Evolutionary conservation across 2,113 vertebrate species (phyloP).

Genomic region (Sorex fumeus): DNA sequence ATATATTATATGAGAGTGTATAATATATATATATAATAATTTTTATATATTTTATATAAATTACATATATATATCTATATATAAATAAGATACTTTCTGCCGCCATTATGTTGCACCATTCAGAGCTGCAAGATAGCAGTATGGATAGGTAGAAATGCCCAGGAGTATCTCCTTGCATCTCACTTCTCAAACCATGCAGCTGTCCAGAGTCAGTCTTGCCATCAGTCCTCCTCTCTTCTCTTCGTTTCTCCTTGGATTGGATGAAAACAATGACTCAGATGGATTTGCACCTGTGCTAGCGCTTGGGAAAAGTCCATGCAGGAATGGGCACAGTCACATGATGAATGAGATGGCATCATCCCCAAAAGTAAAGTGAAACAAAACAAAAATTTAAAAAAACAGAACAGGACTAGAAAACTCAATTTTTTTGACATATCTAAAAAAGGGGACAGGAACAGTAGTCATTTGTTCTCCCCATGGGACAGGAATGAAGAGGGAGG

Average conservation of each 20-base stretch:
- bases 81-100: constrained; percentile 91
- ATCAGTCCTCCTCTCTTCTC: constrained; percentile 87
- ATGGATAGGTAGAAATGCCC: constrained; percentile 82
- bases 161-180: constrained; percentile 78
- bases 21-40: constrained; percentile 90
- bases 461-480: constrained; percentile 85
- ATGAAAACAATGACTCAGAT: constrained; percentile 92
- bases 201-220: constrained; percentile 78
- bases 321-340: constrained; percentile 97
- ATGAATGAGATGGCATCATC: constrained; percentile 96
- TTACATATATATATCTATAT: constrained; percentile 91
- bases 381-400: constrained; percentile 85
- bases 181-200: constrained; percentile 79
- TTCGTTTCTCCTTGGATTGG: constrained; percentile 92
- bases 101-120: constrained; percentile 78
- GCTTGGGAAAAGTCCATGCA: constrained; percentile 95
- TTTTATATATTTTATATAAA: constrained; percentile 91
- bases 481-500: constrained; percentile 88
- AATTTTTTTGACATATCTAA: constrained; percentile 97
- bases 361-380: constrained; percentile 86
- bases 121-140: constrained; percentile 81
- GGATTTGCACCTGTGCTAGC: constrained; percentile 90
- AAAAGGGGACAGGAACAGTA: constrained; percentile 93
- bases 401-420: constrained; percentile 99
- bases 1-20: constrained; percentile 86